phyloP scores from a whole-genome alignment of 2,888 invertebrate species.

The Lithophane ornitopus region DNA sequence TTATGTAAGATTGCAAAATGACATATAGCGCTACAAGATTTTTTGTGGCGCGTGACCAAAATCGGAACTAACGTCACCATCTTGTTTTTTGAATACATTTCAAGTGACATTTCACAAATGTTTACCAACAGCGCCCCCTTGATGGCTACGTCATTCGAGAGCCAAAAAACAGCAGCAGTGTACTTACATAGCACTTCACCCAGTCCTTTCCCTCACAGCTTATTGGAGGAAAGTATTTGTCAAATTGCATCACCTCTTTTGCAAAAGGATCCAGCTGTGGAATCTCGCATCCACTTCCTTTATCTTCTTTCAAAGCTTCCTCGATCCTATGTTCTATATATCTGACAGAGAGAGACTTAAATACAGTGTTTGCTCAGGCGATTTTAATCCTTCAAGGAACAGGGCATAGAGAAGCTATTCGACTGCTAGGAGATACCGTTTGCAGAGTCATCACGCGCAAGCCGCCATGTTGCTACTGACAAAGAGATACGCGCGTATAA shows the following conservation, averaged over 20 bases:
- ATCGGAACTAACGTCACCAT: background rate
- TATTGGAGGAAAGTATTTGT: slow-evolving; percentile 91
- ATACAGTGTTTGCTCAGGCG: slow-evolving; percentile 8
- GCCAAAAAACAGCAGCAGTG: slow-evolving; percentile 12
- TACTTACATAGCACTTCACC: slow-evolving; percentile 94
- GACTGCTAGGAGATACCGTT: background rate
- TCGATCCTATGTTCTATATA: slow-evolving; percentile 80
- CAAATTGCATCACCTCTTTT: slow-evolving; percentile 94
- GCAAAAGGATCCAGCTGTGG: slow-evolving; percentile 89
- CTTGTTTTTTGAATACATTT: background rate
- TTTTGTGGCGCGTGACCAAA: background rate
- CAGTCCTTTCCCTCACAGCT: slow-evolving; percentile 93
- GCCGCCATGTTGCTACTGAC: background rate
- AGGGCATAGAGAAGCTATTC: background rate
- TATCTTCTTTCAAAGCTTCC: slow-evolving; percentile 80
- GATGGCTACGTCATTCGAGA: background rate
- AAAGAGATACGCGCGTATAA: background rate
- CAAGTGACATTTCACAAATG: background rate
- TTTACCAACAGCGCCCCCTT: background rate
- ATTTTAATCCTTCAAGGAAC: slow-evolving; percentile 8
- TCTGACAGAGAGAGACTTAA: slow-evolving; percentile 63
- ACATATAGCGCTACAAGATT: background rate
- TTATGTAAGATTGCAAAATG: background rate
- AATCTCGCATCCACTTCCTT: slow-evolving; percentile 83
- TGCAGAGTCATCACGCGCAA: background rate